phyloP scores from a whole-genome alignment of 2,888 invertebrate species.

The Clistopyga incitator region DNA sequence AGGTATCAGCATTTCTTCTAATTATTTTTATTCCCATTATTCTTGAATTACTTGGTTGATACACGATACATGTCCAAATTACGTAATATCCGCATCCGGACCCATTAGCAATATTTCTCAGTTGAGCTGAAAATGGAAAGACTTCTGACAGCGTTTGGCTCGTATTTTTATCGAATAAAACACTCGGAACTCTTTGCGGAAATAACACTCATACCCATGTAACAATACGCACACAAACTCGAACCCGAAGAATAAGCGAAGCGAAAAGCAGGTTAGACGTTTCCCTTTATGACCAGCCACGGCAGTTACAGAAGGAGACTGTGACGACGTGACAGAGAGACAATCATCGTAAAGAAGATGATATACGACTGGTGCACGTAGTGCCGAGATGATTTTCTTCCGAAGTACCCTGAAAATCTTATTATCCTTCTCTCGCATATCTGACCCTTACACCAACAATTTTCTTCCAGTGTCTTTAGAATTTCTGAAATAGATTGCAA shows the following conservation, averaged over 20 bases:
- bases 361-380: conserved; percentile 67
- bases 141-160: background rate
- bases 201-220: background rate
- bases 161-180: conserved; percentile 1
- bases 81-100: background rate
- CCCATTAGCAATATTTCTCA: background rate
- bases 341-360: conserved; percentile 71
- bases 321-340: conserved; percentile 70
- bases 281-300: conserved; percentile 64
- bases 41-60: background rate
- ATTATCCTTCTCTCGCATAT: conserved; percentile 26
- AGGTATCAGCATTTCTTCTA: background rate
- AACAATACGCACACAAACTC: conserved; percentile 5
- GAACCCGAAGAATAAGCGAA: conserved; percentile 5
- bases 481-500: conserved; percentile 6
- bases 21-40: background rate
- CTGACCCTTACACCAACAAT: conserved; percentile 19
- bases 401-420: conserved; percentile 33
- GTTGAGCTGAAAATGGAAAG: background rate
- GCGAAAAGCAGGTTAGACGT: background rate
- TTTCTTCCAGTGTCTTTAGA: background rate
- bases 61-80: background rate
- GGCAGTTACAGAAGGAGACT: conserved; percentile 58
- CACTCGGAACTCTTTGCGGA: background rate
- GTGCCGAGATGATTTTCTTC: conserved; percentile 23